Percentiles rank a stretch among this genome's conserved stretches.
phyloP scores from a whole-genome alignment of 2,113 vertebrate genomes.

The Dromiciops gliroides region DNA sequence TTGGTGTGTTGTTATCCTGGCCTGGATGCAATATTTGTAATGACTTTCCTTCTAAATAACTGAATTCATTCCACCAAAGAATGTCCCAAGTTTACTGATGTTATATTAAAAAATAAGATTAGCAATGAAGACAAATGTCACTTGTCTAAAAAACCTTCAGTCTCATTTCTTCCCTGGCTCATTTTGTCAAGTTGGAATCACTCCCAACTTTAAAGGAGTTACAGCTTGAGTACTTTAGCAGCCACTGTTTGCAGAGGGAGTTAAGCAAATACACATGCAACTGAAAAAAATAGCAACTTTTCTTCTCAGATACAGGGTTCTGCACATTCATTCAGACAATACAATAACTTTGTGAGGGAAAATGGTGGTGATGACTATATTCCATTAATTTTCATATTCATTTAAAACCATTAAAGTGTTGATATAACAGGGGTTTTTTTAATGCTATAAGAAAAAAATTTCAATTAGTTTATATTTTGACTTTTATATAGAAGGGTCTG shows the following conservation, averaged over 20 bases:
- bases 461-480: constrained; percentile 35
- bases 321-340: constrained; percentile 32
- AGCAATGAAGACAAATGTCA: constrained; percentile 47
- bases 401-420: constrained; percentile 20
- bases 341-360: not conserved
- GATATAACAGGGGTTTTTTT: not conserved
- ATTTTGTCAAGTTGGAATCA: constrained; percentile 49
- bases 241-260: constrained; percentile 67
- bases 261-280: constrained; percentile 62
- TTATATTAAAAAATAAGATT: constrained; percentile 57
- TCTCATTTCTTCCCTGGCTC: constrained; percentile 10
- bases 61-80: constrained; percentile 57
- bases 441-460: not conserved
- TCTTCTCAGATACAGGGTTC: constrained; percentile 2
- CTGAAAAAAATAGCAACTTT: constrained; percentile 42
- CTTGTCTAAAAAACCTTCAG: constrained; percentile 13
- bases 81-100: constrained; percentile 46
- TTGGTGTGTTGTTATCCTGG: constrained; percentile 61
- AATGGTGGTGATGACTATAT: not conserved
- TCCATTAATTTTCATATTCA: not conserved
- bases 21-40: constrained; percentile 52
- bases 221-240: constrained; percentile 59
- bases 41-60: constrained; percentile 64
- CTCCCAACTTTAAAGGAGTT: constrained; percentile 57
- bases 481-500: not conserved